phyloP scores from a whole-genome alignment of 1,140 invertebrate species.

The Arion vulgaris region DNA sequence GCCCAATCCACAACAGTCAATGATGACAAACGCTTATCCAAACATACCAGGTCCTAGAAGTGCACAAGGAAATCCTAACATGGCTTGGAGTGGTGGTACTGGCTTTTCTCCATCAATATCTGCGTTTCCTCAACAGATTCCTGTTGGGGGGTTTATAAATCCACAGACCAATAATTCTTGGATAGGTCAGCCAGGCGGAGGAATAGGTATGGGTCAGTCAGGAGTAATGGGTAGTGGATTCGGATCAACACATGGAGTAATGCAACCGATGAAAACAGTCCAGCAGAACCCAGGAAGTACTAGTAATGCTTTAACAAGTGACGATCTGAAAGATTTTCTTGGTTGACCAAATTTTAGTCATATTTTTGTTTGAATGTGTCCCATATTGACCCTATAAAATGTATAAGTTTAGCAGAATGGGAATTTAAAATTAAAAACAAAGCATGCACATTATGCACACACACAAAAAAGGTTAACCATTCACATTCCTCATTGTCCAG shows the following conservation, averaged over 20 bases:
- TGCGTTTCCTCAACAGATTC: background rate
- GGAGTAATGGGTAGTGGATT: background rate
- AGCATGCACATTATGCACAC: too few species aligned
- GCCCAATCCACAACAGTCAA: background rate
- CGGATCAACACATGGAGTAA: background rate
- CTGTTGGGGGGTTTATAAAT: background rate
- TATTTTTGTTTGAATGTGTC: too few species aligned
- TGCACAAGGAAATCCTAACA: background rate
- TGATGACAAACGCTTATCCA: background rate
- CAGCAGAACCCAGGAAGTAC: background rate
- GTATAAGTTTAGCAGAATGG: too few species aligned
- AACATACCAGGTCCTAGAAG: background rate
- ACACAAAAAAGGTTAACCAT: too few species aligned
- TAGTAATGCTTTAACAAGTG: slow-evolving; percentile 16
- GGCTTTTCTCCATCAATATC: background rate
- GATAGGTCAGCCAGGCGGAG: background rate
- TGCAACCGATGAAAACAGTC: slow-evolving; percentile 7
- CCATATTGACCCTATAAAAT: too few species aligned
- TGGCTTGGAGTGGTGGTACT: background rate
- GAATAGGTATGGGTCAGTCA: background rate
- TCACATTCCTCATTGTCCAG: too few species aligned
- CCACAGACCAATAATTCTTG: background rate
- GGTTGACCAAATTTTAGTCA: too few species aligned
- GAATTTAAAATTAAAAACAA: too few species aligned
- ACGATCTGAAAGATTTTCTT: slow-evolving; percentile 31